Percentiles rank a stretch among this genome's conserved stretches.
phyloP scores from a whole-genome alignment of 2,888 invertebrate species.

The Drosophila cyrtoloma region DNA sequence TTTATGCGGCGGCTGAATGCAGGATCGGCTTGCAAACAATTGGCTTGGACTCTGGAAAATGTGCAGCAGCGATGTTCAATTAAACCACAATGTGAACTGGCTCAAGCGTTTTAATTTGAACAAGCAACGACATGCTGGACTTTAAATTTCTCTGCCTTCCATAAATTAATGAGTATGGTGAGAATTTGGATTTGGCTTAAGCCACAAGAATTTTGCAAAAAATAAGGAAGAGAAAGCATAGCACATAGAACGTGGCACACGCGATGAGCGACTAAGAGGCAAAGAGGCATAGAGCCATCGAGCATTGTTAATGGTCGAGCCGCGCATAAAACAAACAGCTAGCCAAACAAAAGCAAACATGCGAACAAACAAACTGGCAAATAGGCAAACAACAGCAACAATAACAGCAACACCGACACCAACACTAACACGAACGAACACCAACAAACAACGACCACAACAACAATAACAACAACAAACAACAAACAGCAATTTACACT shows the following conservation, averaged over 20 bases:
- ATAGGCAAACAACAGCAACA: conserved; percentile 49
- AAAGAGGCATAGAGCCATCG: conserved; percentile 50
- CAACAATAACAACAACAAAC: conserved; percentile 38
- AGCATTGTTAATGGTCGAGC: conserved; percentile 71
- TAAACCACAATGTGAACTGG: conserved; percentile 57
- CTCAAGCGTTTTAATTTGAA: conserved; percentile 71
- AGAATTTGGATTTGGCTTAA: conserved; percentile 20
- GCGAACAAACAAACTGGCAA: conserved; percentile 64
- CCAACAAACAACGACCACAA: conserved; percentile 32
- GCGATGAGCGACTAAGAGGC: conserved; percentile 29
- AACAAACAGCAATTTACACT: conserved; percentile 79
- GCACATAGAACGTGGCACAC: conserved; percentile 25
- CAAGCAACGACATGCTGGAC: conserved; percentile 43
- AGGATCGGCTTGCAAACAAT: conserved; percentile 2
- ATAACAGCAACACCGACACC: conserved; percentile 59
- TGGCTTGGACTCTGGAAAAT: conserved; percentile 17
- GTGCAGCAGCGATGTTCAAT: conserved; percentile 57
- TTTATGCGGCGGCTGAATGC: conserved; percentile 34
- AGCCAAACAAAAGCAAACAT: conserved; percentile 60
- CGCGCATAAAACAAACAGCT: conserved; percentile 74
- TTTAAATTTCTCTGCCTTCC: conserved; percentile 53
- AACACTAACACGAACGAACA: conserved; percentile 28
- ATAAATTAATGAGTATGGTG: conserved; percentile 67
- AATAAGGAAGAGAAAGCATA: not conserved
- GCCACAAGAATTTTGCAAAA: conserved; percentile 19